These are phyloP conservation scores for Hyalella azteca DNA, from an alignment of 2,888 invertebrate genomes.

Conservation along the genomic window DNA sequence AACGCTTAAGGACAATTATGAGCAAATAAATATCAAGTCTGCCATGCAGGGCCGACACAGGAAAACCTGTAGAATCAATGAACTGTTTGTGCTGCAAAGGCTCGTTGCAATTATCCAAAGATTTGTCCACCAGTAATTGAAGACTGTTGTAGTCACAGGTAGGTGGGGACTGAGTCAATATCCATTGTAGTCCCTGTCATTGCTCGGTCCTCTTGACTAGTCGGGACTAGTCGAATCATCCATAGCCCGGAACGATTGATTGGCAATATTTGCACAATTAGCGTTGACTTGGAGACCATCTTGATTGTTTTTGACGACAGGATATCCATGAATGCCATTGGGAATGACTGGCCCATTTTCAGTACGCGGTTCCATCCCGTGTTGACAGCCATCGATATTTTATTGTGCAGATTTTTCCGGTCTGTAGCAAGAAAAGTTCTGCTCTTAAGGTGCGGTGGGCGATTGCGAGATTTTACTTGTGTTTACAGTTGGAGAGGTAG, in stretches of 20 bases:
- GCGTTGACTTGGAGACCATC: not conserved
- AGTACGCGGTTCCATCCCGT: not conserved
- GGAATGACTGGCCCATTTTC: not conserved
- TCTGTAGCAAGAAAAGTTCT: not conserved
- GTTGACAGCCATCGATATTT: not conserved
- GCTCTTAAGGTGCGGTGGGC: not conserved
- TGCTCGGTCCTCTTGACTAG: not conserved
- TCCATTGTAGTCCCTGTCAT: not conserved
- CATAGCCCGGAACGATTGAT: not conserved
- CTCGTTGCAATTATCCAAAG: not conserved
- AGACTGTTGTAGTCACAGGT: not conserved
- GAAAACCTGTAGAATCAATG: not conserved
- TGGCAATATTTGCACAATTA: not conserved
- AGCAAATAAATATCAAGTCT: too few relatives aligned
- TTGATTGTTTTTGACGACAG: not conserved
- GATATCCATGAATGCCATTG: not conserved
- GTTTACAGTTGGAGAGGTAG: conserved; percentile 65
- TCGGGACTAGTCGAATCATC: not conserved
- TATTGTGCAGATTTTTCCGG: not conserved
- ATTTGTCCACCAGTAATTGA: not conserved
- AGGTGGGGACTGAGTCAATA: not conserved
- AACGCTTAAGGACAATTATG: too few relatives aligned
- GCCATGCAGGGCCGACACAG: not conserved
- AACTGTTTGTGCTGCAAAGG: not conserved
- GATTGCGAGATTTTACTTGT: conserved; percentile 59